Base-by-base conservation (phyloP, 2,888 invertebrate genomes). In the Blomia tropicalis region DNA sequence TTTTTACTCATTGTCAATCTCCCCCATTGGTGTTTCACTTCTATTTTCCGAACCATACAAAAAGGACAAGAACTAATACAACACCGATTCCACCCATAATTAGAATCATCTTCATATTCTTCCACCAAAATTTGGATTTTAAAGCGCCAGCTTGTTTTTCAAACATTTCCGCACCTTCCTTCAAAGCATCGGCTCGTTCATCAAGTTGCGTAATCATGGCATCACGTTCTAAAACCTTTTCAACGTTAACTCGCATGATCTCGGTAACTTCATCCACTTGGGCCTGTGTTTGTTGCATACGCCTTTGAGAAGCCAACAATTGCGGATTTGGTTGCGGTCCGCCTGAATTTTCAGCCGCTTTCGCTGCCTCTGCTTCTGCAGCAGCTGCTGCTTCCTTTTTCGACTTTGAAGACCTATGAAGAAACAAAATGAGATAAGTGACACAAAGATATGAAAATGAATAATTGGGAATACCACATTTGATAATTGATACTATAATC, bases 101-200 rank as follows among this genome's bases (percentile, higher is more conserved):
- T 1, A 54, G 51, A 25, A 65, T 63, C 65, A 65, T 65, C 43
- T 62, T 62, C 62, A 62, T 62, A 31, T 62, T 62, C 30, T 62
- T 62, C 75, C 74, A 75, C 75, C 75, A 75, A 64, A 71, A 75
- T 68, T 75, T 75, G 63, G 73, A 69, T 69, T 75, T 75, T 59
- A 75, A 70, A 69, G 74, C 74, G 29, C 75, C 75, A 51, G 75
- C 75, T 68, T 72, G 73, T 54, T 65, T 74, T 67, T 75, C 75
- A 70, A 75, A 75, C 67, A 75, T 75, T 60, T 75, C 74, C 31
- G 69, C 69, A 29, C 69, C 69, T 63, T 69, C 68, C 59, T 69
- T 67, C 59, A 70, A 43, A 31, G 65, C 65, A 59, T 65, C 65
- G 4, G 65, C 65, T 22, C 65, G 60, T 58, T 65, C 65, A 31